Percentiles rank a stretch among this genome's conserved stretches.
Conservation (phyloP, 92 coral and sea anemone species). For the Palythoa heliodiscus region DNA sequence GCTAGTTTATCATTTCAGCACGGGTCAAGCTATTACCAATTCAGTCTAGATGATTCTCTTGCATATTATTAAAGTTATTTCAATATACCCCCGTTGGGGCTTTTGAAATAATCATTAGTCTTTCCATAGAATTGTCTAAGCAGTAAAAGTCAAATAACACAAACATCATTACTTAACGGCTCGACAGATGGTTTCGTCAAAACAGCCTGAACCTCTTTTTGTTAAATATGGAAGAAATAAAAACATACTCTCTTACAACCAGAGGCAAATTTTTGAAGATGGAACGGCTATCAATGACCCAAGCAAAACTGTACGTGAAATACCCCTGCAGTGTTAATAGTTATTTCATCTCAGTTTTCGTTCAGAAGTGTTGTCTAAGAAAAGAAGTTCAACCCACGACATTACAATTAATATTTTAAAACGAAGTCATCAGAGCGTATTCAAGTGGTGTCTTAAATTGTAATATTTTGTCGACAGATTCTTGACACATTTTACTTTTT, state of each 20-base stretch:
- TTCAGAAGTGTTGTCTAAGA: constrained; percentile 3
- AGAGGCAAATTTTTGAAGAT: constrained; percentile 7
- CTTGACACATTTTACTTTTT: background rate
- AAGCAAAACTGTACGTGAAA: constrained; percentile 13
- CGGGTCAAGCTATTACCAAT: background rate
- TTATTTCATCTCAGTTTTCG: constrained; percentile 15
- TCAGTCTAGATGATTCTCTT: constrained; percentile 4
- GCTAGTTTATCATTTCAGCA: background rate
- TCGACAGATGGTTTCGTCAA: constrained; percentile 6
- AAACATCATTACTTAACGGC: constrained; percentile 16
- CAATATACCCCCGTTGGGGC: constrained; percentile 39
- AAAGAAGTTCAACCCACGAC: background rate
- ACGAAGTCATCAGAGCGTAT: constrained; percentile 16
- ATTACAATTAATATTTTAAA: constrained; percentile 14
- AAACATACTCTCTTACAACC: background rate
- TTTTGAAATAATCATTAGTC: constrained; percentile 26
- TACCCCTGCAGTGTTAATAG: constrained; percentile 20
- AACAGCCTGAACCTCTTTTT: constrained; percentile 2
- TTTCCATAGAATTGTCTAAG: constrained; percentile 12
- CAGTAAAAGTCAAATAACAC: background rate
- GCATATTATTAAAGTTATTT: constrained; percentile 41
- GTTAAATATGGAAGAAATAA: background rate
- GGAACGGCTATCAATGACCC: background rate
- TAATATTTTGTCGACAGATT: constrained; percentile 36
- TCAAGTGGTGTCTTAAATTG: background rate